Evolutionary conservation across 1,140 invertebrate species (phyloP).

Genomic region (Dendrolimus punctatus): DNA sequence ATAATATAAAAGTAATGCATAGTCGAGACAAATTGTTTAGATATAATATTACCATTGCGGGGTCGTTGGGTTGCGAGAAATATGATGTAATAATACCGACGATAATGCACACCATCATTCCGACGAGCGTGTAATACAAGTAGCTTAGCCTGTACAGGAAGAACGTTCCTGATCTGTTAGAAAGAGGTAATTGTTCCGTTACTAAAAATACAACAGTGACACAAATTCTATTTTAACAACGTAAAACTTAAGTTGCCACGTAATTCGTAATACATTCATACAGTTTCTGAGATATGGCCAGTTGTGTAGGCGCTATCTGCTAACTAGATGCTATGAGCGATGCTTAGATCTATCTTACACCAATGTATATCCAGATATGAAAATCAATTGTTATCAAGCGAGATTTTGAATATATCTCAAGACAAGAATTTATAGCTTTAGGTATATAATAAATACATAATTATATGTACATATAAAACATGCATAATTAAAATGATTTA

Average conservation of each 20-base stretch:
- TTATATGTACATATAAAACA: no score
- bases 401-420: no score
- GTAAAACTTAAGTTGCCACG: not conserved
- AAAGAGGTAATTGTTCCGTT: constrained; percentile 3
- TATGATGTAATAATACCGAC: constrained; percentile 81
- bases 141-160: constrained; percentile 78
- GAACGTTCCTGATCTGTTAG: constrained; percentile 71
- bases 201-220: constrained; percentile 12
- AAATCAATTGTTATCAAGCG: no score
- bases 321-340: no score
- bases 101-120: constrained; percentile 76
- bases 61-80: constrained; percentile 76
- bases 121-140: constrained; percentile 79
- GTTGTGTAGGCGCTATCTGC: no score
- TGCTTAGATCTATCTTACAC: no score
- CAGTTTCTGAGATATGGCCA: no score
- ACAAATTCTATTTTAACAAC: not conserved
- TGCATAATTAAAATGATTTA: no score
- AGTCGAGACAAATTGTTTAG: constrained; percentile 3
- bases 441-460: no score
- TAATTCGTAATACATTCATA: no score
- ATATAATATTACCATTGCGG: constrained; percentile 63
- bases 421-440: no score
- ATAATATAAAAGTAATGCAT: not conserved
- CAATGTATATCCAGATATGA: no score